Conservation (phyloP, 53 echinoderm and acorn worm genomes). For the Pentamera pediparva region DNA sequence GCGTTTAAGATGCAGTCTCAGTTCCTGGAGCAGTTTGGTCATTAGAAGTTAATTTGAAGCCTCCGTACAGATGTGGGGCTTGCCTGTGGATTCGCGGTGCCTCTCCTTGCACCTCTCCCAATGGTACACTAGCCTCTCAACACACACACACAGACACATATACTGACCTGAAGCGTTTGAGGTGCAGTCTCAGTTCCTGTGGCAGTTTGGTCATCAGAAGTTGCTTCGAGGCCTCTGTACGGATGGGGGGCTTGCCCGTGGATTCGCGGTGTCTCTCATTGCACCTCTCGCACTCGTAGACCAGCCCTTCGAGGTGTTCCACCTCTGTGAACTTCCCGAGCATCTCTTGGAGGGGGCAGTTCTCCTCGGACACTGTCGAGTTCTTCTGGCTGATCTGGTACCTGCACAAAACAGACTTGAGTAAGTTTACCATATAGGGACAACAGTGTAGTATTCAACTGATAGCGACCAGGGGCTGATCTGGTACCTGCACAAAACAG, state of each 20-base stretch:
- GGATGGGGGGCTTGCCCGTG: slow-evolving; percentile 53
- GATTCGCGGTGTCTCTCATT: slow-evolving; percentile 55
- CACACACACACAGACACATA: not conserved
- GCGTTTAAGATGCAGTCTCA: slow-evolving; percentile 83
- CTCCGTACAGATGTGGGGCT: slow-evolving; percentile 54
- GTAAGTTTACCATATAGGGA: too few species aligned
- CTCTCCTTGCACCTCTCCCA: not conserved
- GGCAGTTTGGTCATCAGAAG: slow-evolving; percentile 85
- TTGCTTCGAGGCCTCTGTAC: slow-evolving; percentile 73
- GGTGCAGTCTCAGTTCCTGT: slow-evolving; percentile 72
- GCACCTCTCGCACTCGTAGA: slow-evolving; percentile 72
- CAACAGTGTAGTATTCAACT: too few species aligned
- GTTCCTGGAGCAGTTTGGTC: slow-evolving; percentile 76
- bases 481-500: too few species aligned
- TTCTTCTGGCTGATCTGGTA: slow-evolving; percentile 33
- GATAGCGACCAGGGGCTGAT: too few species aligned
- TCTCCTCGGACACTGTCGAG: slow-evolving; percentile 12
- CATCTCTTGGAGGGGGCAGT: slow-evolving; percentile 86
- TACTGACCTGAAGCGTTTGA: slow-evolving; percentile 74
- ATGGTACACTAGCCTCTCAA: not conserved
- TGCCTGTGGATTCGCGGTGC: too few species aligned
- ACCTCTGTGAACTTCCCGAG: slow-evolving; percentile 85
- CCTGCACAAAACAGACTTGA: not conserved
- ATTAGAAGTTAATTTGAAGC: slow-evolving; percentile 76
- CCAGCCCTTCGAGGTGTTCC: slow-evolving; percentile 74